Conservation (phyloP, 2,797 vertebrate species). For the Scyliorhinus canicula region DNA sequence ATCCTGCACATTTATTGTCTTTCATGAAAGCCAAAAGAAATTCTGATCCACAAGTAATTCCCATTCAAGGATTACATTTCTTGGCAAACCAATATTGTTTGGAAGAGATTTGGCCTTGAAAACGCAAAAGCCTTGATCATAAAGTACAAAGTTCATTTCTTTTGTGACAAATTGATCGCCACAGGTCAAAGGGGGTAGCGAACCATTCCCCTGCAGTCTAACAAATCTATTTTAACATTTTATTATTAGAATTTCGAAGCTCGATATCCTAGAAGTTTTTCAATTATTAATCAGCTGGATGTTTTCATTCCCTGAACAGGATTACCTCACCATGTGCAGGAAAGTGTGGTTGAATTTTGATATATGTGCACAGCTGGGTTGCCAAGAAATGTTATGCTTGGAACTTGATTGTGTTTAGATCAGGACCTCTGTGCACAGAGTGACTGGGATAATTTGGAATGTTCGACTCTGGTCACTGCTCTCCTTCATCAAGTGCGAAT, state of each 20-base stretch:
- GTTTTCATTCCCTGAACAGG: constrained; percentile 26
- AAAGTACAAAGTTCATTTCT: neutral
- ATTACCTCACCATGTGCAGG: constrained; percentile 18
- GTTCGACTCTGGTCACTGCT: neutral
- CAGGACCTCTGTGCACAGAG: neutral
- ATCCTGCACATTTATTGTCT: neutral
- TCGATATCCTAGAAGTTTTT: neutral
- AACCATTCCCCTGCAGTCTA: neutral
- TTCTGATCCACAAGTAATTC: constrained; percentile 13
- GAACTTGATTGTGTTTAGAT: neutral
- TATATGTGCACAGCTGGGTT: constrained; percentile 2
- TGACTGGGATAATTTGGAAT: neutral
- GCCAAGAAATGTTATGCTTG: constrained; percentile 13
- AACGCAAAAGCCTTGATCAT: neutral
- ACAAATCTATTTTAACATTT: neutral
- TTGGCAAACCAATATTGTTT: neutral
- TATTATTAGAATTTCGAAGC: constrained; percentile 18
- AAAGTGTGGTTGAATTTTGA: constrained; percentile 20
- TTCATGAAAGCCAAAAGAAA: neutral
- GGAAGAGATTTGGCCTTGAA: neutral
- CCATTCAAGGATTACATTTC: constrained; percentile 24
- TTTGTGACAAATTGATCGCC: neutral
- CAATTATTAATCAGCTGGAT: constrained; percentile 14
- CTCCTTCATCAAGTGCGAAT: constrained; percentile 1
- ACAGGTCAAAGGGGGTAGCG: neutral